phyloP scores from a whole-genome alignment of 2,797 vertebrate species.

The Xiphorhynchus erythropygius region DNA sequence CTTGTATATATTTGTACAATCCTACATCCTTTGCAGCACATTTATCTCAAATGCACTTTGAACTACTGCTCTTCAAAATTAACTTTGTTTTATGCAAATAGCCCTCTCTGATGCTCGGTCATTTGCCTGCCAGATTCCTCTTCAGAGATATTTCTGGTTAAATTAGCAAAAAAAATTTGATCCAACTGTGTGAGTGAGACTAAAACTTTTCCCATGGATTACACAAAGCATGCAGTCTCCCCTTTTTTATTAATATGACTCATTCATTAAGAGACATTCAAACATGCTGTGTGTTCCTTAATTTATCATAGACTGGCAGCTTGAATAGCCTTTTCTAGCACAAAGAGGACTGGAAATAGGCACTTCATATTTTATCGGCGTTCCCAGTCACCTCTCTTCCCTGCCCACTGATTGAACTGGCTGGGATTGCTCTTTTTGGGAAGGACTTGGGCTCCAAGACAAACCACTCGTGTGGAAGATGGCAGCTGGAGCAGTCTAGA shows the following conservation, averaged over 20 bases:
- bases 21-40: neutral
- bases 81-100: neutral
- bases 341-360: conserved; percentile 5
- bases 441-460: conserved; percentile 22
- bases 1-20: neutral
- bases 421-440: neutral
- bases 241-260: conserved; percentile 29
- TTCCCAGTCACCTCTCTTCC: conserved; percentile 6
- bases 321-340: neutral
- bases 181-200: neutral
- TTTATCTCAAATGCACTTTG: neutral
- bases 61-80: neutral
- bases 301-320: conserved; percentile 25
- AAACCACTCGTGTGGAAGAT: conserved; percentile 10
- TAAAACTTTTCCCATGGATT: conserved; percentile 29
- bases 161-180: neutral
- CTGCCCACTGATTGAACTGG: conserved; percentile 13
- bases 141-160: neutral
- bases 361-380: neutral
- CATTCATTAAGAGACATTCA: conserved; percentile 40
- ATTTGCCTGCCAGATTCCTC: neutral
- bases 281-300: conserved; percentile 7
- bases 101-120: neutral
- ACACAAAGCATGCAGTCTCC: neutral
- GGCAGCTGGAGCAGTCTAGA: conserved; percentile 60